Evolutionary conservation across 1,140 invertebrate species (phyloP).

Genomic region (Augochlora pura): DNA sequence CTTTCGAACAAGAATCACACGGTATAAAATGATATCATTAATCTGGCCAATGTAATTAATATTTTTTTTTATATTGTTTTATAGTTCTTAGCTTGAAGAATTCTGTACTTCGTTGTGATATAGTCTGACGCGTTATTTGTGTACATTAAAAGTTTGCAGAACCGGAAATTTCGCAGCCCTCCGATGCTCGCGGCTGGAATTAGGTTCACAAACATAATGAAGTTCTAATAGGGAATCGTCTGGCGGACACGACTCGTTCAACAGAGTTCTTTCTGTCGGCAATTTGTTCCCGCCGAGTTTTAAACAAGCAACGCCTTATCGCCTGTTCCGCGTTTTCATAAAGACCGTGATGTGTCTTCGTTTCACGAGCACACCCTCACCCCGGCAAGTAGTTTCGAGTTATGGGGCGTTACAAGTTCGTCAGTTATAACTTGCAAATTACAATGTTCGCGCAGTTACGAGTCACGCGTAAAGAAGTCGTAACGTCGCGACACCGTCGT

Average conservation of each 20-base stretch:
- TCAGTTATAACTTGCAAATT: conserved; percentile 66
- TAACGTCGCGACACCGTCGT: conserved; percentile 35
- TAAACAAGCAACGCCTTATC: conserved; percentile 49
- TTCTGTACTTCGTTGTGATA: too few relatives aligned
- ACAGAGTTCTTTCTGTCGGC: conserved; percentile 10
- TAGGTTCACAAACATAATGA: conserved; percentile 26
- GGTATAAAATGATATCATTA: too few relatives aligned
- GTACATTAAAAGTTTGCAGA: background rate
- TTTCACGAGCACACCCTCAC: conserved; percentile 33
- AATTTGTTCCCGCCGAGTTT: conserved; percentile 46
- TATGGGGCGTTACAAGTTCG: conserved; percentile 54
- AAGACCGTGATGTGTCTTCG: conserved; percentile 55
- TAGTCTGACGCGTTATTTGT: background rate
- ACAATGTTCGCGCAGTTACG: conserved; percentile 44
- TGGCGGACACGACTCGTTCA: conserved; percentile 21
- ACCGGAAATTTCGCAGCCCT: background rate
- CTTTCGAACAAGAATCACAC: too few relatives aligned
- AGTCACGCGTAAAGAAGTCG: conserved; percentile 29
- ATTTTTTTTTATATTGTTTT: too few relatives aligned
- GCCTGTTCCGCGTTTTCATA: conserved; percentile 42
- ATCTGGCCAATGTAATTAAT: too few relatives aligned
- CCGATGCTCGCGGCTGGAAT: background rate
- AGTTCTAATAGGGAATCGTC: conserved; percentile 11
- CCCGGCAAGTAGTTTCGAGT: conserved; percentile 44
- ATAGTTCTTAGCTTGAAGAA: too few relatives aligned